Evolutionary conservation across 2,888 invertebrate species (phyloP).

Genomic region (Itoplectis maculator): DNA sequence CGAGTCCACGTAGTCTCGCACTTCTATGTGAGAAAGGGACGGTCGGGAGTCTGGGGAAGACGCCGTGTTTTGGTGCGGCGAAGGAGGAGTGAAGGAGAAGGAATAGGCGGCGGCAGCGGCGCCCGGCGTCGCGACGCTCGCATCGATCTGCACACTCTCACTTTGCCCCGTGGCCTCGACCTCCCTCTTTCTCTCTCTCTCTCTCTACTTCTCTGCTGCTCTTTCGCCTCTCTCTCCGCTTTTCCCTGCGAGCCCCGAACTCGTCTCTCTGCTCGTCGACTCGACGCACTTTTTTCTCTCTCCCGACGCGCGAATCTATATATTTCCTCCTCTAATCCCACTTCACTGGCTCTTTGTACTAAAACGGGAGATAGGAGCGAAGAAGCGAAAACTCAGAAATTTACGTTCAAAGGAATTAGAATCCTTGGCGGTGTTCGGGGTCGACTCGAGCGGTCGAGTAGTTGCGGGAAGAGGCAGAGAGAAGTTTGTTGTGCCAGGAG

Average conservation of each 20-base stretch:
- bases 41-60: no score
- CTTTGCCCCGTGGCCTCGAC: slow-evolving; percentile 71
- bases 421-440: neutral
- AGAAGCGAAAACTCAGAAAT: neutral
- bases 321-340: neutral
- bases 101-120: slow-evolving; percentile 57
- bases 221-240: slow-evolving; percentile 31
- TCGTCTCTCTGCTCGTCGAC: slow-evolving; percentile 1
- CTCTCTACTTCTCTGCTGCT: slow-evolving; percentile 27
- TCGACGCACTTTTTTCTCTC: slow-evolving; percentile 1
- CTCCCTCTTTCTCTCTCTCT: slow-evolving; percentile 55
- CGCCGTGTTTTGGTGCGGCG: slow-evolving; percentile 53
- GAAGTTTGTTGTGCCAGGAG: neutral
- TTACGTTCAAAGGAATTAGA: neutral
- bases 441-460: neutral
- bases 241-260: neutral
- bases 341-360: neutral
- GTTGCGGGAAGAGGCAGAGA: no score
- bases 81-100: slow-evolving; percentile 37
- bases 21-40: slow-evolving; percentile 4
- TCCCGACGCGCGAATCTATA: neutral
- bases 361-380: neutral
- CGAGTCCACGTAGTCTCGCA: slow-evolving; percentile 34
- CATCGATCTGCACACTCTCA: slow-evolving; percentile 76
- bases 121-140: slow-evolving; percentile 67